A percentile compares a stretch with the other conserved stretches of the same genome.
Evolutionary conservation across 2,888 invertebrate genomes (phyloP).

Genomic region (Plebejus argus): DNA sequence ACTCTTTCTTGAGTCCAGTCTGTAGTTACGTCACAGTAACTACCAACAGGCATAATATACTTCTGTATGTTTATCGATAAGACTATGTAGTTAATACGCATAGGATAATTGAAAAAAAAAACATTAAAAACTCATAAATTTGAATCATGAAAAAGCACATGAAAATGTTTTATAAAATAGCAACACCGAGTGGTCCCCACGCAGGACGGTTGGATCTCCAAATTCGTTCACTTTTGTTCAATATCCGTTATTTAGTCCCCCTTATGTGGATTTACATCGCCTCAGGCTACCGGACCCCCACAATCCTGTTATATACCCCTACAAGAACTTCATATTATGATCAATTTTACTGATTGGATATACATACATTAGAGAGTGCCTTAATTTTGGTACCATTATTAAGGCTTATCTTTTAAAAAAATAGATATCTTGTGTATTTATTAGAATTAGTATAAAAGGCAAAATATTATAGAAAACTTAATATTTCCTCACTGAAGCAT

Average conservation of each 20-base stretch:
- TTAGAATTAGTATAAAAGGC: not conserved
- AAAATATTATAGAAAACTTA: not conserved
- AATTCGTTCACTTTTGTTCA: conserved; percentile 53
- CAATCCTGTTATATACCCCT: conserved; percentile 26
- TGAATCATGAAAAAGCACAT: not conserved
- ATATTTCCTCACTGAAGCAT: not conserved
- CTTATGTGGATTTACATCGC: conserved; percentile 46
- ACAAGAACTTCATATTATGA: conserved; percentile 9
- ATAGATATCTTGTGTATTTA: not conserved
- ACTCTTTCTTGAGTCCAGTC: no score
- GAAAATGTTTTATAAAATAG: conserved; percentile 30
- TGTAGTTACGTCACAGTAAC: no score
- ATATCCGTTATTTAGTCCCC: conserved; percentile 64
- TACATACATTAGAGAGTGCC: conserved; percentile 2
- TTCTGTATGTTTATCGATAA: no score
- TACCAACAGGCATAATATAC: no score
- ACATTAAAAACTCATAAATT: no score
- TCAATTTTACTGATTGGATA: conserved; percentile 15
- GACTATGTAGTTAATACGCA: no score
- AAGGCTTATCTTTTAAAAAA: not conserved
- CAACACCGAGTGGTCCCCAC: conserved; percentile 38
- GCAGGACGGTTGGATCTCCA: conserved; percentile 44
- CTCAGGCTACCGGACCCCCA: conserved; percentile 41
- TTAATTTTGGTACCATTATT: not conserved
- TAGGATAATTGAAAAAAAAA: no score